These are phyloP conservation scores for Pomacea canaliculata DNA, from an alignment of 2,888 invertebrate genomes.

Conservation along the genomic window DNA sequence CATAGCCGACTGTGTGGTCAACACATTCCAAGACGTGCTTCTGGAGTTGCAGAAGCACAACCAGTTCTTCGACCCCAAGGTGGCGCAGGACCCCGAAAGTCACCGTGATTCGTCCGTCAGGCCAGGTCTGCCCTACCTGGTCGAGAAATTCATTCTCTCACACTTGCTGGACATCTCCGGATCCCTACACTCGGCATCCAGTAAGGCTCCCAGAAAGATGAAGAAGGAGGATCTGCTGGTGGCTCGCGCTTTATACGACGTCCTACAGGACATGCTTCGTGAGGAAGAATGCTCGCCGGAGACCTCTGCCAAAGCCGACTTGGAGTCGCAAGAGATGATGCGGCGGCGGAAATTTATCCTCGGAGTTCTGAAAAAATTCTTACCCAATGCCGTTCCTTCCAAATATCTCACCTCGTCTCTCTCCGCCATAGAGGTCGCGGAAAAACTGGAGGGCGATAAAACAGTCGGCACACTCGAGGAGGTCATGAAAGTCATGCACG, in stretches of 20 bases:
- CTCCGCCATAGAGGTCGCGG: not conserved
- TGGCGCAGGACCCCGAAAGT: no score
- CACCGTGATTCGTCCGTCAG: not conserved
- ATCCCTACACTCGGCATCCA: not conserved
- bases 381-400: not conserved
- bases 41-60: slow-evolving; percentile 7
- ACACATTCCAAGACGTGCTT: slow-evolving; percentile 13
- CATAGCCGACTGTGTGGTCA: not conserved
- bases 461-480: not conserved
- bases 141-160: slow-evolving; percentile 20
- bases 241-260: not conserved
- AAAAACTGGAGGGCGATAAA: not conserved
- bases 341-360: not conserved
- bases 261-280: not conserved
- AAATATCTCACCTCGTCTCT: no score
- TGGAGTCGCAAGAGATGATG: not conserved
- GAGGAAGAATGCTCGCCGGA: not conserved
- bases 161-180: slow-evolving; percentile 1
- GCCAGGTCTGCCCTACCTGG: slow-evolving; percentile 17
- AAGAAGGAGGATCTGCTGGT: slow-evolving; percentile 6
- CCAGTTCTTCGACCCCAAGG: slow-evolving; percentile 16
- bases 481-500: not conserved
- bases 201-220: not conserved
- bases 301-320: no score
- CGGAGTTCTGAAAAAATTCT: not conserved